Base-by-base conservation (phyloP, 2,888 invertebrate species). In the Noctua janthina region DNA sequence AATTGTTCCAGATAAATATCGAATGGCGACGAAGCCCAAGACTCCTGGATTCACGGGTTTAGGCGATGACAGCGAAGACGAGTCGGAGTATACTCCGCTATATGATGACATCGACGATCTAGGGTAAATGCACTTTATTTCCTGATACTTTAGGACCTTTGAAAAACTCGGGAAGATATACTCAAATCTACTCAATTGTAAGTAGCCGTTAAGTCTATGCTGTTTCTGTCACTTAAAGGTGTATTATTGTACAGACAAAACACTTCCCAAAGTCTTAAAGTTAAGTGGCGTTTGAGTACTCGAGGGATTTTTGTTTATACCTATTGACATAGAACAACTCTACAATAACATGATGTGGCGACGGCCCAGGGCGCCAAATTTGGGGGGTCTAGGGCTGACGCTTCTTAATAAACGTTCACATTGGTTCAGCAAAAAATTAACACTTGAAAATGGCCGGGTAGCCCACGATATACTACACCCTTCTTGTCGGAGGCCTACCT, bases 51-150 rank as follows among this genome's bases (percentile, higher is more conserved):
- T 94, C 64, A 93, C 92, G 79, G 93, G 91, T n/a, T 74, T 94
- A 51, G 88, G 88, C 64, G 94, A 95, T 49, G 96, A 96, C 62
- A 94, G 92, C 62, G 96, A 96, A 59, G 92, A 94, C 6, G 96
- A 96, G 71, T 91, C 93, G 0, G 96, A 96, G 85, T 95, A 92
- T 87, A 94, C 94, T 29, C 96, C 95, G 5, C 91, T 95, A 2
- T 96, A 94, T 82, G 96, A 96, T 75, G 96, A 97, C 74, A 87
- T 87, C 35, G 96, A 96, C 70, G 96, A 96, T 85, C 88, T 94
- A 90, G 94, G 96, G 96, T 96, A 94, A 88, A 93, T 91, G 78
- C 77, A 51, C 62, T 76, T 51, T 68, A n/a, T 62, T 69, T 51
- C 7, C 46, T 69, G 8, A n/a, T 29, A 73, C 39, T 70, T 20